These are phyloP conservation scores for Orbicella faveolata DNA, from an alignment of 64 coral and sea anemone species.

Conservation along the genomic window DNA sequence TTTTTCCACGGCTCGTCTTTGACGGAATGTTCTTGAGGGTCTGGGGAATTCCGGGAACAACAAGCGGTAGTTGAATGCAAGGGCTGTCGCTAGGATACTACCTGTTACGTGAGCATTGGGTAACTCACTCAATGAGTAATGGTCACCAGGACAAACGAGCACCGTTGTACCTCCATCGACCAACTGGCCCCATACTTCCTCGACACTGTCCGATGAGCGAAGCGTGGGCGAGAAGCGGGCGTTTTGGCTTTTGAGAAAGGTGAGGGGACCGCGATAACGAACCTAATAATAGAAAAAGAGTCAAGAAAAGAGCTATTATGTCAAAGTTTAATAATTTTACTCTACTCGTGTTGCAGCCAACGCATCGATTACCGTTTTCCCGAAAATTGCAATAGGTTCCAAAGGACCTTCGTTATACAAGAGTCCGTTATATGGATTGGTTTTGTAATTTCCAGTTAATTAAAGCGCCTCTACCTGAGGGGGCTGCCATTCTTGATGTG, in stretches of 20 bases:
- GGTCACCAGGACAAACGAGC: slow-evolving; percentile 26
- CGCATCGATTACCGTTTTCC: too few species aligned
- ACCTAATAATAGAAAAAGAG: neutral
- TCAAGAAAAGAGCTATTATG: neutral
- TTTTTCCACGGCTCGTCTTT: slow-evolving; percentile 11
- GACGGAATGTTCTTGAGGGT: neutral
- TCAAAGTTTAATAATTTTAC: too few species aligned
- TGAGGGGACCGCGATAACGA: neutral
- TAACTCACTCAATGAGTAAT: slow-evolving; percentile 28
- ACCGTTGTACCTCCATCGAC: slow-evolving; percentile 13
- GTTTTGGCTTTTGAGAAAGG: slow-evolving; percentile 12
- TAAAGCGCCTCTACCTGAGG: neutral
- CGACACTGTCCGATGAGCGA: neutral
- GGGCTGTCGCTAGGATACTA: neutral
- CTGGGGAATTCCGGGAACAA: slow-evolving; percentile 25
- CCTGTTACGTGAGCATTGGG: slow-evolving; percentile 19
- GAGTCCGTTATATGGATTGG: too few species aligned
- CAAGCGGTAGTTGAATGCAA: slow-evolving; percentile 3
- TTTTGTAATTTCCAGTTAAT: neutral
- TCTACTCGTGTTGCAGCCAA: too few species aligned
- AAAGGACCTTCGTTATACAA: too few species aligned
- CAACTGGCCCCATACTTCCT: slow-evolving; percentile 22
- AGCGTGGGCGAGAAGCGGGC: neutral
- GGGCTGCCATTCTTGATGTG: slow-evolving; percentile 35
- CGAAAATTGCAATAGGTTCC: too few species aligned